Evolutionary conservation across 2,113 vertebrate species (phyloP).

Genomic region (Mustela nigripes): DNA sequence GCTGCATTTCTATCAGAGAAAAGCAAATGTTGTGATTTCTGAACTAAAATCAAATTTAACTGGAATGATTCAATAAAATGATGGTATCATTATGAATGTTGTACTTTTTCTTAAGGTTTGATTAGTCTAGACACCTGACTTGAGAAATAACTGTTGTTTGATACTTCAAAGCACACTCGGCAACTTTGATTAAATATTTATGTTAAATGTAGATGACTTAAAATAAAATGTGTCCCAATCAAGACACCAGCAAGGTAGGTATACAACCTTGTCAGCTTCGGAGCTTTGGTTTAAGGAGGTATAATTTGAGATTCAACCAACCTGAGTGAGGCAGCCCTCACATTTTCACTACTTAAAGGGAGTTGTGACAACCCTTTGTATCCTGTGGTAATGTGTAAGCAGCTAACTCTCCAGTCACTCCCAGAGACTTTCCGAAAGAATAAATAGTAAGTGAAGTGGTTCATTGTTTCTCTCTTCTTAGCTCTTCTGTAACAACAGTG

Average conservation of each 20-base stretch:
- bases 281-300: not conserved
- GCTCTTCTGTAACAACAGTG: not conserved
- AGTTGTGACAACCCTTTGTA: not conserved
- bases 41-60: slow-evolving; percentile 79
- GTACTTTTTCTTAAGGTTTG: slow-evolving; percentile 67
- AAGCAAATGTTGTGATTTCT: slow-evolving; percentile 81
- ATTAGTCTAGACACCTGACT: slow-evolving; percentile 82
- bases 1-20: slow-evolving; percentile 52
- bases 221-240: slow-evolving; percentile 66
- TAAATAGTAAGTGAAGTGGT: not conserved
- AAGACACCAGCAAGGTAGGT: not conserved
- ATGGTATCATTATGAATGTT: slow-evolving; percentile 69
- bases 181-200: slow-evolving; percentile 83
- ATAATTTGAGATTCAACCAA: not conserved
- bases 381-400: accelerated
- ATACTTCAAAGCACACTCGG: slow-evolving; percentile 68
- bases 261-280: not conserved
- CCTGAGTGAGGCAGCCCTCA: not conserved
- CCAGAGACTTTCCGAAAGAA: not conserved
- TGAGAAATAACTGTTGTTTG: slow-evolving; percentile 53
- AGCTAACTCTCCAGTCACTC: accelerated
- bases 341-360: no score
- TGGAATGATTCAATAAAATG: slow-evolving; percentile 77
- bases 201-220: slow-evolving; percentile 72
- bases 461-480: accelerated